Evolutionary conservation across 2,888 invertebrate genomes (phyloP).

Genomic region (Troides aeacus): DNA sequence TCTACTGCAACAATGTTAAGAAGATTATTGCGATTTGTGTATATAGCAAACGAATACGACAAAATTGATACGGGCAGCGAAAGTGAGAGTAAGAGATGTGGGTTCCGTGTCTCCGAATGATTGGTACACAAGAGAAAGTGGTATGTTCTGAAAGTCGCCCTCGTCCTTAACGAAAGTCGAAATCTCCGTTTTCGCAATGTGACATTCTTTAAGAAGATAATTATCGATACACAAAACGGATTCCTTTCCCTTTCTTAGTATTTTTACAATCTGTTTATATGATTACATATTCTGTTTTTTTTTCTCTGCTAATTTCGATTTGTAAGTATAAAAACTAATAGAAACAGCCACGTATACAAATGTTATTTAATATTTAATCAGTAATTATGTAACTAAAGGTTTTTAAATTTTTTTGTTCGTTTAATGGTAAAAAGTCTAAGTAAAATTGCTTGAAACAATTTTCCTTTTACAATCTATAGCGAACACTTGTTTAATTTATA

Average conservation of each 20-base stretch:
- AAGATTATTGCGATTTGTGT: slow-evolving; percentile 8
- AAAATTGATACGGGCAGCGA: slow-evolving; percentile 25
- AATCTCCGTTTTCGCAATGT: slow-evolving; percentile 18
- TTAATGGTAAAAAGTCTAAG: too few species aligned
- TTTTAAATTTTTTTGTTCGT: too few species aligned
- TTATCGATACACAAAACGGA: slow-evolving; percentile 5
- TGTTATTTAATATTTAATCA: too few species aligned
- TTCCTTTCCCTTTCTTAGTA: slow-evolving; percentile 7
- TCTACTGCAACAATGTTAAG: background rate
- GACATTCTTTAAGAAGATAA: slow-evolving; percentile 18
- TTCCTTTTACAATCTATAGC: too few species aligned
- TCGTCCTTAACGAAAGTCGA: slow-evolving; percentile 29
- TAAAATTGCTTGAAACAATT: too few species aligned
- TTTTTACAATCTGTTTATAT: background rate
- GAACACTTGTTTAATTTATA: too few species aligned
- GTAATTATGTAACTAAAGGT: too few species aligned
- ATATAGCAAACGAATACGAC: slow-evolving; percentile 19
- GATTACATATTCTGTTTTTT: background rate
- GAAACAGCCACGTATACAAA: too few species aligned
- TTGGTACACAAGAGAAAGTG: slow-evolving; percentile 29
- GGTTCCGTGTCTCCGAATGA: slow-evolving; percentile 21
- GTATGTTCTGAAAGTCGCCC: slow-evolving; percentile 23
- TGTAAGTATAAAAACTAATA: too few species aligned
- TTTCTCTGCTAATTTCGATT: background rate
- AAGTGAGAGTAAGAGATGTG: slow-evolving; percentile 28